These are phyloP conservation scores for Cataglyphis rosenhaueri DNA, from an alignment of 2,888 invertebrate species.

Conservation along the genomic window DNA sequence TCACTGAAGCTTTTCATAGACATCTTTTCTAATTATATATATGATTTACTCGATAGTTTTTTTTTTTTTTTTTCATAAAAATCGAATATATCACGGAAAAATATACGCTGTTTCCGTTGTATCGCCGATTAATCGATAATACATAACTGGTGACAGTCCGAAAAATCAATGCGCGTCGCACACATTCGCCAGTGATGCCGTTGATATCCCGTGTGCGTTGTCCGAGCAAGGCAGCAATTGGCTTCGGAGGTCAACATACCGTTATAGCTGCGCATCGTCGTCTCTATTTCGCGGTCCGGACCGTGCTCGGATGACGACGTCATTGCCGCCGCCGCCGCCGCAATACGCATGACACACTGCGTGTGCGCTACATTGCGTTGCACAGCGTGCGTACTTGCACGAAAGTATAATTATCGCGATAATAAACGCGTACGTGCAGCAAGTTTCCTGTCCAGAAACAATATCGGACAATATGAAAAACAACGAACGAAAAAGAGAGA, in stretches of 20 bases:
- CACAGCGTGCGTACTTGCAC: slow-evolving; percentile 36
- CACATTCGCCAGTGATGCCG: slow-evolving; percentile 28
- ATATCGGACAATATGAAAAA: background rate
- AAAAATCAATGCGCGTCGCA: slow-evolving; percentile 29
- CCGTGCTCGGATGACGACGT: slow-evolving; percentile 36
- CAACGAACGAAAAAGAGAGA: background rate
- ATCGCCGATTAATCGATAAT: slow-evolving; percentile 36
- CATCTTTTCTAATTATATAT: background rate
- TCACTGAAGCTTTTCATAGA: background rate
- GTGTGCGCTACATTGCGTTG: slow-evolving; percentile 15
- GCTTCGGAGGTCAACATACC: slow-evolving; percentile 77
- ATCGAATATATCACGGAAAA: background rate
- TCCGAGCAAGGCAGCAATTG: slow-evolving; percentile 63
- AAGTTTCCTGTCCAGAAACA: background rate
- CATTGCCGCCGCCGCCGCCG: background rate
- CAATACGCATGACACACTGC: slow-evolving; percentile 7
- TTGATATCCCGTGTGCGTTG: slow-evolving; percentile 45
- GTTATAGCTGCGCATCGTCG: slow-evolving; percentile 70
- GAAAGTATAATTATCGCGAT: slow-evolving; percentile 56
- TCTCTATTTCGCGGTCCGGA: slow-evolving; percentile 57
- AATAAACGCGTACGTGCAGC: slow-evolving; percentile 32
- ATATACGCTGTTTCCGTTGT: background rate
- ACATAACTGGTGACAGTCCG: slow-evolving; percentile 8
- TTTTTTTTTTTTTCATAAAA: too few species aligned
- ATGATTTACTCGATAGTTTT: background rate